These are phyloP conservation scores for Dynastes maya DNA, from an alignment of 2,888 invertebrate species.

Conservation along the genomic window DNA sequence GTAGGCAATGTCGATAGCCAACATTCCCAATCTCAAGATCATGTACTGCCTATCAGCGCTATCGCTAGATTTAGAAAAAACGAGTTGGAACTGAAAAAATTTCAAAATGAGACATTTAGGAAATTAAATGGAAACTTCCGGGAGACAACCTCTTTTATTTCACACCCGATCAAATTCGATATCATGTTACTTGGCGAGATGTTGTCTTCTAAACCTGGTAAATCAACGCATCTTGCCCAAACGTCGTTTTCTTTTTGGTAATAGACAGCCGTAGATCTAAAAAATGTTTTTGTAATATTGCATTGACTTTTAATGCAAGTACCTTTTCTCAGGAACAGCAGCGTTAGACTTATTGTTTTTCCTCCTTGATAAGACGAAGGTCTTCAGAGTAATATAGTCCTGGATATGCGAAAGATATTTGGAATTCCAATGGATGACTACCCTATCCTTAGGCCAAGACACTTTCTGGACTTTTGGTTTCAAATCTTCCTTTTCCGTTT, in stretches of 20 bases:
- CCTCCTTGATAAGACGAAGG: conserved; percentile 53
- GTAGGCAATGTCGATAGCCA: conserved; percentile 82
- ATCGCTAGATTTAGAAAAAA: conserved; percentile 78
- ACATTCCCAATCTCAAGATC: conserved; percentile 79
- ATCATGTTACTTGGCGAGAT: conserved; percentile 85
- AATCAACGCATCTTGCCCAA: conserved; percentile 83
- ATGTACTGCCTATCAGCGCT: conserved; percentile 82
- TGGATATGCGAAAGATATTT: conserved; percentile 55
- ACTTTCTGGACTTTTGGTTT: conserved; percentile 67
- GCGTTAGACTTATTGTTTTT: conserved; percentile 52
- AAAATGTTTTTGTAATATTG: background rate
- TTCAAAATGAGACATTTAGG: background rate
- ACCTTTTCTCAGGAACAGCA: conserved; percentile 52
- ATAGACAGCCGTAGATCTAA: conserved; percentile 23
- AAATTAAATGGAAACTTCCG: conserved; percentile 39
- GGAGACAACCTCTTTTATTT: conserved; percentile 77
- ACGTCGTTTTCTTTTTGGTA: conserved; percentile 72
- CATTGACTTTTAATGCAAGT: background rate
- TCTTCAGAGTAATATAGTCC: conserved; percentile 55
- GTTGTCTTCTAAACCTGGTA: conserved; percentile 88
- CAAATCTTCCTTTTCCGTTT: conserved; percentile 57
- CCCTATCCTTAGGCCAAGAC: conserved; percentile 55
- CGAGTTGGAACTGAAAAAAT: conserved; percentile 75
- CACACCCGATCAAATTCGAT: conserved; percentile 79
- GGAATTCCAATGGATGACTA: conserved; percentile 49